These are phyloP conservation scores for Cyanocitta stelleri DNA, from an alignment of 2,113 vertebrate species.

Conservation along the genomic window DNA sequence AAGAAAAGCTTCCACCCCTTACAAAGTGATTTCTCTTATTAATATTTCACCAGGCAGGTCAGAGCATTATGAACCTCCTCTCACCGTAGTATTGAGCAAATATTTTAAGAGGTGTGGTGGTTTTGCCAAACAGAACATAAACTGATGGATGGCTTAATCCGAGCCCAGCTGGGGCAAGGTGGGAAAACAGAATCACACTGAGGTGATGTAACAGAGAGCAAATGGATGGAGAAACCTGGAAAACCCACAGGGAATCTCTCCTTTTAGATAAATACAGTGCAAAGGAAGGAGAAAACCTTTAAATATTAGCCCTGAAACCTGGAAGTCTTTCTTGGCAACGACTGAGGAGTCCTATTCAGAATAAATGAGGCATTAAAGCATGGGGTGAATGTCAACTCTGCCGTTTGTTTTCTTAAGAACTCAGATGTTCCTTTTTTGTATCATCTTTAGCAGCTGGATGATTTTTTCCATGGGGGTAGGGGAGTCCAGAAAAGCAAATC, in stretches of 20 bases:
- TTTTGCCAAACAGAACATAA: neutral
- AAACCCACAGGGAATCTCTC: neutral
- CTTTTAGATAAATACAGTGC: neutral
- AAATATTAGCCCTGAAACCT: neutral
- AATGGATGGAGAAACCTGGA: neutral
- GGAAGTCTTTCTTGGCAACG: neutral
- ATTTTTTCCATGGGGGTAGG: neutral
- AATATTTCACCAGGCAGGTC: conserved; percentile 33
- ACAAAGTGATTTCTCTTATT: neutral
- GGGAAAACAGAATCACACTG: neutral
- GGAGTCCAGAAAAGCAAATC: neutral
- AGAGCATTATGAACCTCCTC: neutral
- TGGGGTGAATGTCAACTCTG: neutral
- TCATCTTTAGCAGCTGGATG: neutral
- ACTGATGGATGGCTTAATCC: neutral
- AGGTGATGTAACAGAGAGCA: neutral
- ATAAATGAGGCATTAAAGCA: neutral
- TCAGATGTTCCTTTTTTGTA: neutral
- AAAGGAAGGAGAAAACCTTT: neutral
- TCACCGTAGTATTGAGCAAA: neutral
- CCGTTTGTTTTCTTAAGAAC: neutral
- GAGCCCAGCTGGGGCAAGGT: neutral
- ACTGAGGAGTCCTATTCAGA: neutral
- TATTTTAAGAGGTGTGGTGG: neutral
- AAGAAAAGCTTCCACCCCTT: neutral